A percentile compares a stretch with the other conserved stretches of the same genome.
These are phyloP conservation scores for Callocephalon fimbriatum DNA, from an alignment of 2,113 vertebrate genomes.

Conservation along the genomic window DNA sequence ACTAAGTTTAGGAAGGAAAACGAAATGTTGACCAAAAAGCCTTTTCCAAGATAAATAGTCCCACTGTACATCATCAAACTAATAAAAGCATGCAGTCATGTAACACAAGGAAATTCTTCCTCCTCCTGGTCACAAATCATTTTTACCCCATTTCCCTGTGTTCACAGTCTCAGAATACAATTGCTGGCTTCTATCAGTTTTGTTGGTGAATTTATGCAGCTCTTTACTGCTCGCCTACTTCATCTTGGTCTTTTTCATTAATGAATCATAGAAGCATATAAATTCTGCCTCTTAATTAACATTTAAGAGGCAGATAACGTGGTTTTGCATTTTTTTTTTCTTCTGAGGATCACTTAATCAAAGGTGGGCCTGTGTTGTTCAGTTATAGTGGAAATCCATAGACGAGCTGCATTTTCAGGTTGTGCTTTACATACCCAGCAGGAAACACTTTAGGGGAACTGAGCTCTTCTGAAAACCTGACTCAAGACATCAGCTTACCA, in stretches of 20 bases:
- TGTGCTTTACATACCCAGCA: background rate
- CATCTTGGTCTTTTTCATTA: background rate
- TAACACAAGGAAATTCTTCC: slow-evolving; percentile 12
- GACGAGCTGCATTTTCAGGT: background rate
- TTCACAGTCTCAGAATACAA: background rate
- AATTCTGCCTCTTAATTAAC: background rate
- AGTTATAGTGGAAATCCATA: background rate
- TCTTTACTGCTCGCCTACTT: background rate
- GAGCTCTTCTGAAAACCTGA: background rate
- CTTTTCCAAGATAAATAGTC: slow-evolving; percentile 54
- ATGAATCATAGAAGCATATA: background rate
- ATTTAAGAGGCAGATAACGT: background rate
- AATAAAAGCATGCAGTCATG: slow-evolving; percentile 18
- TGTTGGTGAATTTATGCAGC: background rate
- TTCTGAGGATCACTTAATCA: background rate
- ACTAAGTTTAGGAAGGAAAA: slow-evolving; percentile 38
- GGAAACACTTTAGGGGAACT: background rate
- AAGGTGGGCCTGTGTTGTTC: background rate
- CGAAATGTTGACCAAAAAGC: slow-evolving; percentile 44
- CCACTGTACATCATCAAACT: slow-evolving; percentile 1
- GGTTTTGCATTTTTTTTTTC: background rate
- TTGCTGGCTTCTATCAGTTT: background rate
- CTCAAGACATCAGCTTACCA: background rate
- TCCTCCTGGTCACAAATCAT: background rate
- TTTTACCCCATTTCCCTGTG: background rate